Evolutionary conservation across 2,888 invertebrate species (phyloP), one percentile per base, ranked within the genome.

Genomic region (Heteropelma amictum): DNA sequence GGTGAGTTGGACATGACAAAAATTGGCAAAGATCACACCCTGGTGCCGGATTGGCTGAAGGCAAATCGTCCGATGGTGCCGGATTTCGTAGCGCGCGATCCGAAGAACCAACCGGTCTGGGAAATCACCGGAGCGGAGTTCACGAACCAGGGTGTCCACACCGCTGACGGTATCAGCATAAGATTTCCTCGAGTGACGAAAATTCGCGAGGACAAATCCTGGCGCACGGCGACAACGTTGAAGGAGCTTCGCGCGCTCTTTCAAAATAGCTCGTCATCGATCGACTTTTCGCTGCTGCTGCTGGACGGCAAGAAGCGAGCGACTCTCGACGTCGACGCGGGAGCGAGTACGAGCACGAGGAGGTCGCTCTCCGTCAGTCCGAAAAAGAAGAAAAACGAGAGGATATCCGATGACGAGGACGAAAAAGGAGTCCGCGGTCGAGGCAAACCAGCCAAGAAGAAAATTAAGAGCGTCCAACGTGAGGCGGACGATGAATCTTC

Each of bases 151-250:
- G 94, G 94, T 68, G 92, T 95, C 4, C 98, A 98, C 86, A 98
- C 98, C 1, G 98, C 98, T 0, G 94, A 95, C 82, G 97, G 98
- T 1, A 97, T 98, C 83, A 98, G 98, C 2, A 96, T 98, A 49
- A 91, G 98, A 63, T 98, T 98, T 90, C 98, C 98, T 0, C 92
- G 98, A 79, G 96, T 98, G 0, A 95, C 95, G 0, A 92, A 92
- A 80, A 93, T 97, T 76, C 91, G 98, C 64, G 90, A 92, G 63
- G 98, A 98, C 87, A 98, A 98, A 89, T 90, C 93, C 72, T 96
- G 96, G 93, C 89, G 94, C 80, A 92, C 94, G 0, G 97, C 98
- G 0, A 98, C 97, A 0, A 93, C 92, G 83, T 90, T 98, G 60
- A 90, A 92, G 19, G 95, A 96, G 88, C 89, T 97, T 0, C 92